Evolutionary conservation across 1,140 invertebrate genomes (phyloP).

Genomic region (Drosophila quadrilineata): DNA sequence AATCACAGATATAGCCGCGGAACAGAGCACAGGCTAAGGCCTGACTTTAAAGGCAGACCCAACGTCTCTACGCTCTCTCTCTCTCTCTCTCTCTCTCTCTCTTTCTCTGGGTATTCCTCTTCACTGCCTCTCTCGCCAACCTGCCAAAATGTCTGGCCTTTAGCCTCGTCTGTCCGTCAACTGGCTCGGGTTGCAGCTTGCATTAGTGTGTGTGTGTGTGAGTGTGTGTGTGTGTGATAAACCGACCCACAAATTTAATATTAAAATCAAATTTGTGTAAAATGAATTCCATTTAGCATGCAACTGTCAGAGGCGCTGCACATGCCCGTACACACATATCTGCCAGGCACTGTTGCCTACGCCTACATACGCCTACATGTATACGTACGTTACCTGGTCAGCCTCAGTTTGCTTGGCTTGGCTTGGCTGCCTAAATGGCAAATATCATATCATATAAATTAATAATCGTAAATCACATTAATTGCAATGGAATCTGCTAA

Average conservation of each 20-base stretch:
- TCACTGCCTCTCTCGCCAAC: neutral
- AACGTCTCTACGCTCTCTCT: neutral
- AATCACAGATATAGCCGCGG: constrained; percentile 65
- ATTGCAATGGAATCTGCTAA: constrained; percentile 37
- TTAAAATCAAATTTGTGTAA: constrained; percentile 65
- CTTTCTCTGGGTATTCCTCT: neutral
- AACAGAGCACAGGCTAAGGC: constrained; percentile 13
- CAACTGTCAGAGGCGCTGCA: constrained; percentile 37
- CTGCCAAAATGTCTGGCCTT: neutral
- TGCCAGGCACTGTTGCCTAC: constrained; percentile 11
- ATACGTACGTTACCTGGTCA: too few relatives aligned
- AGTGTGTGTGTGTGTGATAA: neutral
- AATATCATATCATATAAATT: constrained; percentile 63
- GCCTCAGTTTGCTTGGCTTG: too few relatives aligned
- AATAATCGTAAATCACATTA: constrained; percentile 69
- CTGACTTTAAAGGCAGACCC: constrained; percentile 22
- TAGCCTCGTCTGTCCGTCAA: too few relatives aligned
- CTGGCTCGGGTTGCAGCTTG: constrained; percentile 1
- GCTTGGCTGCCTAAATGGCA: constrained; percentile 23
- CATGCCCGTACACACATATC: too few relatives aligned
- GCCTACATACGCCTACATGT: too few relatives aligned
- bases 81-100: too few relatives aligned
- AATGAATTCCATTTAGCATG: constrained; percentile 45
- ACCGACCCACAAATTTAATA: constrained; percentile 49
- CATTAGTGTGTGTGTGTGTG: too few relatives aligned